phyloP scores from a whole-genome alignment of 2,888 invertebrate genomes.

The Crematogaster levior region DNA sequence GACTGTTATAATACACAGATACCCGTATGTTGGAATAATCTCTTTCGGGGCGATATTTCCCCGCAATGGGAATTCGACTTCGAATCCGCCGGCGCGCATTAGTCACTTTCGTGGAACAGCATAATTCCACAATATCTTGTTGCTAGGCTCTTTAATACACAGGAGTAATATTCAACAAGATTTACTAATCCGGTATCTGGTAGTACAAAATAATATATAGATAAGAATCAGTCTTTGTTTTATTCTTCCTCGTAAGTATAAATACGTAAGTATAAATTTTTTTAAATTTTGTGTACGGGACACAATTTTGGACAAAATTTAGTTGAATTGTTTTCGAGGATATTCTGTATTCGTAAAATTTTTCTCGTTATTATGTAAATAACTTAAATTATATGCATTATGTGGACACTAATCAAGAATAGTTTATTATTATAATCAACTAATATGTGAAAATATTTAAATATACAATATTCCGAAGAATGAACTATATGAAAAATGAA shows the following conservation, averaged over 20 bases:
- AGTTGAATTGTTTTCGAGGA: background rate
- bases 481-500: background rate
- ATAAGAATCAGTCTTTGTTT: too few species aligned
- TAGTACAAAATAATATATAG: background rate
- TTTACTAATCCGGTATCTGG: background rate
- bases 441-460: background rate
- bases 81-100: background rate
- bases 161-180: slow-evolving; percentile 7
- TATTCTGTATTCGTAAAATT: background rate
- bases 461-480: background rate
- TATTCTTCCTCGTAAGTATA: too few species aligned
- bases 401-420: background rate
- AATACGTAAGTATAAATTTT: background rate
- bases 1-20: background rate
- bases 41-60: background rate
- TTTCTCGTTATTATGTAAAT: background rate
- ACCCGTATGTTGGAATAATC: background rate
- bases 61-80: slow-evolving; percentile 10
- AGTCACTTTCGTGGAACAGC: background rate
- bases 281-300: background rate
- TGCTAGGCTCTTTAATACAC: background rate
- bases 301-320: background rate
- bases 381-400: background rate
- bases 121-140: background rate
- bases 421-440: background rate